Evolutionary conservation across 2,113 vertebrate species (phyloP).

Genomic region (Petrocephalus microphthalmus): DNA sequence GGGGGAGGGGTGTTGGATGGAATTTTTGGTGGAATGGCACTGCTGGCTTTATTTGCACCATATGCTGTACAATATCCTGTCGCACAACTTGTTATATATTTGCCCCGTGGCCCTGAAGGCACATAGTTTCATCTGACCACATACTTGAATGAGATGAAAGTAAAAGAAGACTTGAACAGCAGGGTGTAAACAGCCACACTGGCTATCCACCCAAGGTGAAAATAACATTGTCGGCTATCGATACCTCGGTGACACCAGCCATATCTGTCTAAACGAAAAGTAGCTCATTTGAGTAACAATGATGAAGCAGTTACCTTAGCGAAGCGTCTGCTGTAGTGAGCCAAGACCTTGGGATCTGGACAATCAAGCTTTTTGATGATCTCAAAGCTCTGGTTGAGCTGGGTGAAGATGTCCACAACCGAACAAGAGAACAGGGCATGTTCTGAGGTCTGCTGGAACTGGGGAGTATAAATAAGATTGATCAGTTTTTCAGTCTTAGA

Average conservation of each 20-base stretch:
- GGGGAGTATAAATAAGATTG: not conserved
- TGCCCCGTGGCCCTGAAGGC: no score
- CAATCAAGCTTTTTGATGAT: slow-evolving; percentile 97
- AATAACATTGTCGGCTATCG: not conserved
- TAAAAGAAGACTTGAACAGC: no score
- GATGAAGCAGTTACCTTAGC: slow-evolving; percentile 74
- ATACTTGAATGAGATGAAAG: no score
- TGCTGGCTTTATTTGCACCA: no score
- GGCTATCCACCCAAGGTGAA: no score
- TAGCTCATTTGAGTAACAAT: not conserved
- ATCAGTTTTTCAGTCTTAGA: not conserved
- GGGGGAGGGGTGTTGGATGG: not conserved
- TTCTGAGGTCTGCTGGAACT: slow-evolving; percentile 98
- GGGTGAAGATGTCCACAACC: slow-evolving; percentile 97
- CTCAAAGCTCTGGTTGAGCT: slow-evolving; percentile 98
- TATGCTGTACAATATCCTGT: no score
- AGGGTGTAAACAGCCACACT: no score
- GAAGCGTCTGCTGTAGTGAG: slow-evolving; percentile 88
- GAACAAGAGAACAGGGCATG: slow-evolving; percentile 97
- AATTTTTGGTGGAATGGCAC: not conserved
- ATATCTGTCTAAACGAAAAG: not conserved
- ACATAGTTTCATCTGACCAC: no score
- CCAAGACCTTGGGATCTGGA: slow-evolving; percentile 84
- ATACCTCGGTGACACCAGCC: not conserved
- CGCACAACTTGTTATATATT: no score